Conservation (phyloP, 1,140 invertebrate genomes). For the Apis laboriosa region DNA sequence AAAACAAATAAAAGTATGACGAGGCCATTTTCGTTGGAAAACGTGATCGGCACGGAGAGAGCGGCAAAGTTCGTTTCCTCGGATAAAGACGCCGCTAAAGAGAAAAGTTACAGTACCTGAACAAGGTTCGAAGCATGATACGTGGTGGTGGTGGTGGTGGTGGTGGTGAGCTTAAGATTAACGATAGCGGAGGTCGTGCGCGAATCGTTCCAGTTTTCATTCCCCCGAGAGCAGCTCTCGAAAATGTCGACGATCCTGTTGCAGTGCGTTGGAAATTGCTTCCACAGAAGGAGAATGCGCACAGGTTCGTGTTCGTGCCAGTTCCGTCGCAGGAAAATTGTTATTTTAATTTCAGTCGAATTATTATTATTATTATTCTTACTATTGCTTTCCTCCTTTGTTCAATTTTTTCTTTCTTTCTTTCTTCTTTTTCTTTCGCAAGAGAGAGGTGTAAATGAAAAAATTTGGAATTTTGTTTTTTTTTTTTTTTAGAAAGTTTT, state of each 20-base stretch:
- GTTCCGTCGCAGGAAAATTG: not conserved
- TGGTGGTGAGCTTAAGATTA: constrained; percentile 2
- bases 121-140: constrained; percentile 24
- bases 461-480: no score
- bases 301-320: constrained; percentile 54
- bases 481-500: no score
- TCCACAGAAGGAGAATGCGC: constrained; percentile 52
- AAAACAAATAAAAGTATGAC: not conserved
- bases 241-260: constrained; percentile 62
- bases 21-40: not conserved
- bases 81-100: not conserved
- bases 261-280: constrained; percentile 61
- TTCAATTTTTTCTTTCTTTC: not conserved
- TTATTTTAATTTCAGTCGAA: not conserved
- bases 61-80: not conserved
- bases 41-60: not conserved
- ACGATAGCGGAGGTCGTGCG: constrained; percentile 29
- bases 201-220: constrained; percentile 46
- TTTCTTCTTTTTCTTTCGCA: no score
- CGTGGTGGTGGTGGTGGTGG: not conserved
- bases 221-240: constrained; percentile 21
- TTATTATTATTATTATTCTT: no score
- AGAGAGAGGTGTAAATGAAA: no score
- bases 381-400: not conserved
- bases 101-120: not conserved